These are phyloP conservation scores for Andrena camellia DNA, from an alignment of 2,888 invertebrate genomes.

Conservation along the genomic window DNA sequence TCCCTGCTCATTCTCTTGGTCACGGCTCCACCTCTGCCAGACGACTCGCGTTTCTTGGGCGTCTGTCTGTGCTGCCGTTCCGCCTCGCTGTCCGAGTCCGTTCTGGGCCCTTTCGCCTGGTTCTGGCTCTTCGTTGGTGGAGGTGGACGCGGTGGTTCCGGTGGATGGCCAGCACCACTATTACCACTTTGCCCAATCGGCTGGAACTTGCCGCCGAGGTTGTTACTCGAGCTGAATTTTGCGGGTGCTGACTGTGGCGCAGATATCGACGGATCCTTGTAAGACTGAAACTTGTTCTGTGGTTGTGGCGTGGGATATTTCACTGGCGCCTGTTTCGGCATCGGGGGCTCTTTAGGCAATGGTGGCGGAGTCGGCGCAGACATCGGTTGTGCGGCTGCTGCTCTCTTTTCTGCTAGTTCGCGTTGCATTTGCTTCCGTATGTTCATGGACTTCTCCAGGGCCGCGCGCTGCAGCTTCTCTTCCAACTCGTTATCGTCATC, in stretches of 20 bases:
- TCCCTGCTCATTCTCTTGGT: slow-evolving; percentile 78
- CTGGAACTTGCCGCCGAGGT: slow-evolving; percentile 82
- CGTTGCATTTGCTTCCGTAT: slow-evolving; percentile 83
- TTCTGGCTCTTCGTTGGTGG: slow-evolving; percentile 82
- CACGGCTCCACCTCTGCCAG: slow-evolving; percentile 69
- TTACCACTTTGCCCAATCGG: slow-evolving; percentile 80
- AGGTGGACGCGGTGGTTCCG: slow-evolving; percentile 79
- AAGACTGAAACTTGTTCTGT: slow-evolving; percentile 80
- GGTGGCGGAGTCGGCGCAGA: slow-evolving; percentile 84
- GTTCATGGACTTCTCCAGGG: slow-evolving; percentile 81
- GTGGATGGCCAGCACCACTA: slow-evolving; percentile 72
- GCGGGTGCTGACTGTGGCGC: slow-evolving; percentile 68
- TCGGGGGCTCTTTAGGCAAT: slow-evolving; percentile 84
- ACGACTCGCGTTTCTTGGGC: slow-evolving; percentile 85
- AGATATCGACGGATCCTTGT: slow-evolving; percentile 77
- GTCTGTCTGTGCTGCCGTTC: slow-evolving; percentile 80
- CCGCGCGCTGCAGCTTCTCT: slow-evolving; percentile 83
- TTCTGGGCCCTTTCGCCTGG: slow-evolving; percentile 87
- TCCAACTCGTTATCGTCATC: slow-evolving; percentile 82
- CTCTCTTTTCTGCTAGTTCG: slow-evolving; percentile 81
- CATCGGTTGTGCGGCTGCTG: slow-evolving; percentile 72
- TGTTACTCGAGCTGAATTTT: slow-evolving; percentile 77
- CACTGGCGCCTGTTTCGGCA: slow-evolving; percentile 78
- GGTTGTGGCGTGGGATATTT: slow-evolving; percentile 83
- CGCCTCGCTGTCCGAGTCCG: slow-evolving; percentile 85